A percentile compares a stretch with the other conserved stretches of the same genome.
Conservation (phyloP, 1,140 invertebrate genomes). For the Heliothis virescens region DNA sequence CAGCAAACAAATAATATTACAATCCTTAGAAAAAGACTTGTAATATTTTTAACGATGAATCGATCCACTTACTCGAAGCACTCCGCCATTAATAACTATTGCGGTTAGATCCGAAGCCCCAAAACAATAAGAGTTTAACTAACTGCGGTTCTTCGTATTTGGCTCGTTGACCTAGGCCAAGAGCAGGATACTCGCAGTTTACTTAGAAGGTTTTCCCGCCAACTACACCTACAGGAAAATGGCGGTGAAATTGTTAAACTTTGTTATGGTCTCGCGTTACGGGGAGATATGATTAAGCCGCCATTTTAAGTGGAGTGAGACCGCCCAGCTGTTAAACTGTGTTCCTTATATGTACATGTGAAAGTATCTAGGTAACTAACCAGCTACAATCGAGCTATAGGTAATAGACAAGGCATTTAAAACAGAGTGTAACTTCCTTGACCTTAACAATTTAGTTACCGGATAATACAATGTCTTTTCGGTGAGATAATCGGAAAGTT, state of each 20-base stretch:
- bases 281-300: neutral
- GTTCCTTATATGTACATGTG: neutral
- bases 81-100: neutral
- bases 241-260: neutral
- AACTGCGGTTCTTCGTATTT: slow-evolving; percentile 6
- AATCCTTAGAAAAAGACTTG: too few species aligned
- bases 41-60: too few species aligned
- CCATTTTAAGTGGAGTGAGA: neutral
- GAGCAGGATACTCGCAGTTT: slow-evolving; percentile 19
- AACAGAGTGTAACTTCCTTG: too few species aligned
- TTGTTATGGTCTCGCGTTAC: neutral
- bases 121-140: slow-evolving; percentile 10
- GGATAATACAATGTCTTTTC: too few species aligned
- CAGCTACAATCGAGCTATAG: too few species aligned
- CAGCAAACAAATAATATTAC: too few species aligned
- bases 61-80: neutral
- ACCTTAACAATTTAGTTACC: too few species aligned
- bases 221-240: slow-evolving; percentile 8
- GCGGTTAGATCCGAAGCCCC: neutral
- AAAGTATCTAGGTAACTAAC: neutral
- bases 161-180: slow-evolving; percentile 10
- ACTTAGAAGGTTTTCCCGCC: slow-evolving; percentile 3
- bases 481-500: too few species aligned
- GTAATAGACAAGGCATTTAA: too few species aligned
- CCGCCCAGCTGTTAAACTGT: too few species aligned